phyloP scores from a whole-genome alignment of 2,797 vertebrate genomes.

The Amblyopsis hoosieri region DNA sequence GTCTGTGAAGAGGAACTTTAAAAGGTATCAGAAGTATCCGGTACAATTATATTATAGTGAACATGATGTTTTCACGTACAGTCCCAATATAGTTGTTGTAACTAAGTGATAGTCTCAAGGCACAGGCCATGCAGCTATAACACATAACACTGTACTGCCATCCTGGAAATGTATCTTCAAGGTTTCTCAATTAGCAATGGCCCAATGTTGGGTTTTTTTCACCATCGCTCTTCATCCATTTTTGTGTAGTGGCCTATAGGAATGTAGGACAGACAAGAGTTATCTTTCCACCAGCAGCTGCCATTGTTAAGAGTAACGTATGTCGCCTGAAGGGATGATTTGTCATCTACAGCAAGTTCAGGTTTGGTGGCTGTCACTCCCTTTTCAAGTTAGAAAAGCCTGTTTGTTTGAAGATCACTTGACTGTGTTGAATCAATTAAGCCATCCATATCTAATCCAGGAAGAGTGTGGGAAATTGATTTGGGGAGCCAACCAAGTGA shows the following conservation, averaged over 20 bases:
- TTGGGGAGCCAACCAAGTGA: slow-evolving; percentile 60
- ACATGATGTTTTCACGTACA: slow-evolving; percentile 5
- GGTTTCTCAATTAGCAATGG: slow-evolving; percentile 55
- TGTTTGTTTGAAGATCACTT: slow-evolving; percentile 73
- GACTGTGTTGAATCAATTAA: slow-evolving; percentile 74
- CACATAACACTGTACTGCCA: slow-evolving; percentile 30
- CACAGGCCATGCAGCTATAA: slow-evolving; percentile 34
- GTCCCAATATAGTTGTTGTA: slow-evolving; percentile 1
- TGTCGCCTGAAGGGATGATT: slow-evolving; percentile 64
- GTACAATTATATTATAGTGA: slow-evolving; percentile 28
- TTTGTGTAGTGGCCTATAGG: slow-evolving; percentile 45
- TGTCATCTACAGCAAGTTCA: slow-evolving; percentile 66
- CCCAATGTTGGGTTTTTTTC: slow-evolving; percentile 39
- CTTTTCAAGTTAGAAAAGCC: slow-evolving; percentile 62
- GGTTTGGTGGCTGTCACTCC: slow-evolving; percentile 68
- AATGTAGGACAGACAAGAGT: slow-evolving; percentile 52
- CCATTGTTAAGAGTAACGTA: slow-evolving; percentile 62
- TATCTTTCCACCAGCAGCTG: slow-evolving; percentile 55
- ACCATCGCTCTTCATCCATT: slow-evolving; percentile 18
- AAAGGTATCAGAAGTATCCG: slow-evolving; percentile 5
- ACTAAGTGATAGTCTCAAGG: slow-evolving; percentile 37
- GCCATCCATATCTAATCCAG: slow-evolving; percentile 71
- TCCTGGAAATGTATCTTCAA: slow-evolving; percentile 54
- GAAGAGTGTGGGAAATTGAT: slow-evolving; percentile 71
- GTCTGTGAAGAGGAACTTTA: not conserved